These are phyloP conservation scores for Nephrocerus scutellatus DNA, from an alignment of 2,888 invertebrate species.

Conservation along the genomic window DNA sequence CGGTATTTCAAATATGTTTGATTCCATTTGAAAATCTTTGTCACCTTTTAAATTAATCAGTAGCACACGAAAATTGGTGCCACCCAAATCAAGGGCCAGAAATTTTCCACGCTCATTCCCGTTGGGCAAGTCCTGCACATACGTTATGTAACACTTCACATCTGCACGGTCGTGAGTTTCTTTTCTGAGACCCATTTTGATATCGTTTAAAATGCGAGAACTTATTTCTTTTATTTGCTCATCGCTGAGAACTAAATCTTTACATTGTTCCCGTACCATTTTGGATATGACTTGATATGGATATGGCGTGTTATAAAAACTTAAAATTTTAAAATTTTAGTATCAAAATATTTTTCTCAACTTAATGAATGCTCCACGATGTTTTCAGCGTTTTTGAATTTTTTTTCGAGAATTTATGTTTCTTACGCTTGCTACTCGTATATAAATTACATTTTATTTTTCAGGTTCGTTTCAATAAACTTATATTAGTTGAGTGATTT, in stretches of 20 bases:
- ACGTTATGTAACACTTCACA: slow-evolving; percentile 93
- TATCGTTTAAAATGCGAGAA: slow-evolving; percentile 66
- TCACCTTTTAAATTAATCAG: slow-evolving; percentile 76
- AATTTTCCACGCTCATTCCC: slow-evolving; percentile 92
- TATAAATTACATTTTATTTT: too few species aligned
- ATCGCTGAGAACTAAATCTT: slow-evolving; percentile 71
- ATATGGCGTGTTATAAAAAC: too few species aligned
- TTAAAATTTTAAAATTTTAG: too few species aligned
- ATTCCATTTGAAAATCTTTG: slow-evolving; percentile 88
- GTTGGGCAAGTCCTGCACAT: slow-evolving; percentile 90
- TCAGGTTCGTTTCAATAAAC: too few species aligned
- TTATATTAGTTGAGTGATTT: too few species aligned
- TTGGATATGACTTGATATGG: too few species aligned
- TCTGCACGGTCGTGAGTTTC: slow-evolving; percentile 68
- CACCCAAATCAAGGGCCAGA: slow-evolving; percentile 93
- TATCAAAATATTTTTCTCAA: too few species aligned
- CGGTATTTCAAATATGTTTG: slow-evolving; percentile 95
- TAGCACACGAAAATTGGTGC: slow-evolving; percentile 95
- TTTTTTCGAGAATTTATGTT: too few species aligned
- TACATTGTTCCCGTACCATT: slow-evolving; percentile 67
- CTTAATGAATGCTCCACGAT: too few species aligned
- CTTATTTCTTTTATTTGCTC: slow-evolving; percentile 72
- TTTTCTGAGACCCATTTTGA: slow-evolving; percentile 72
- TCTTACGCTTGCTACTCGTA: too few species aligned
- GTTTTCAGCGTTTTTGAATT: too few species aligned